phyloP scores from a whole-genome alignment of 2,888 invertebrate species.

The Philereme vetulata region DNA sequence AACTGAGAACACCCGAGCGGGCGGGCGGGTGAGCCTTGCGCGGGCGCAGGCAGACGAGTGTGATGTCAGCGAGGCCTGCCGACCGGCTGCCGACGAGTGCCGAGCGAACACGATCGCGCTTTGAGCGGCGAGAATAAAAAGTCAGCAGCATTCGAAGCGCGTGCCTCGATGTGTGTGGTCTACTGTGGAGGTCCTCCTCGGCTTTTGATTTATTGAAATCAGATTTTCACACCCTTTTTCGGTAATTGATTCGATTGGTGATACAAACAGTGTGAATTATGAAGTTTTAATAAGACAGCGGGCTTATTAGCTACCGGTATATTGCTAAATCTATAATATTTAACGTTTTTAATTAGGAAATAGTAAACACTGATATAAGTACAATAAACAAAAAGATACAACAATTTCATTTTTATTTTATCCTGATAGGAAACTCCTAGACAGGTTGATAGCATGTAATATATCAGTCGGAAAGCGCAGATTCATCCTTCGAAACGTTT shows the following conservation, averaged over 20 bases:
- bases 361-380: too few relatives aligned
- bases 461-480: constrained; percentile 36
- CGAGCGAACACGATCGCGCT: constrained; percentile 68
- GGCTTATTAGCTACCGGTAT: constrained; percentile 17
- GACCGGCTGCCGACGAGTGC: constrained; percentile 71
- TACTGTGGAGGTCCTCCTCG: constrained; percentile 79
- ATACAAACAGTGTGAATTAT: constrained; percentile 35
- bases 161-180: constrained; percentile 91
- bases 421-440: neutral
- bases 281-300: constrained; percentile 25
- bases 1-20: constrained; percentile 57
- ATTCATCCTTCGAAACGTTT: constrained; percentile 41
- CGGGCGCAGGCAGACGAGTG: constrained; percentile 63
- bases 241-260: constrained; percentile 51
- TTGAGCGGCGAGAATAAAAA: constrained; percentile 73
- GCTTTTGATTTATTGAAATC: constrained; percentile 77
- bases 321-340: neutral
- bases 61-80: constrained; percentile 69
- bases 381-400: too few relatives aligned
- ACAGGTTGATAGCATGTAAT: neutral
- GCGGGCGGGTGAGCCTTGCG: constrained; percentile 39
- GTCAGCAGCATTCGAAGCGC: constrained; percentile 86
- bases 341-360: too few relatives aligned
- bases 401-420: constrained; percentile 6
- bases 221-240: constrained; percentile 73